Evolutionary conservation across 2,888 invertebrate genomes (phyloP).

Genomic region (Gryllus longicercus): DNA sequence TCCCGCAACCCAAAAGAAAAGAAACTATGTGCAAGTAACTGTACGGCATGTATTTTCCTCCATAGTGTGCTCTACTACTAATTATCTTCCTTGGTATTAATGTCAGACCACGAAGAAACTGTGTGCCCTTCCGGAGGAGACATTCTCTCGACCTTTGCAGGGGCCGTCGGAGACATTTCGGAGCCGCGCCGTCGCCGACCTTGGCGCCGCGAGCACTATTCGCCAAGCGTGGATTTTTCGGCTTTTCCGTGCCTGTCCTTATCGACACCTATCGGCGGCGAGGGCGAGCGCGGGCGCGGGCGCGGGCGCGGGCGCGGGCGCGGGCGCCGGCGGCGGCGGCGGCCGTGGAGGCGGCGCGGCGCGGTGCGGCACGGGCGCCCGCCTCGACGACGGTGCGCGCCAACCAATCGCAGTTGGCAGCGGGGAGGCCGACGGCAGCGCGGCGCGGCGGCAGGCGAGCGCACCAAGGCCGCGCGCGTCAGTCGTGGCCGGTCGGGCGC

Average conservation of each 20-base stretch:
- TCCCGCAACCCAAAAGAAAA: too few relatives aligned
- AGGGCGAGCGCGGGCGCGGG: not conserved
- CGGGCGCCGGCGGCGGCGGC: not conserved
- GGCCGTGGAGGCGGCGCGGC: not conserved
- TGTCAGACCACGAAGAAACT: too few relatives aligned
- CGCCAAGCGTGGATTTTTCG: not conserved
- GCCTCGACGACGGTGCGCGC: not conserved
- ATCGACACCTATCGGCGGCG: slow-evolving; percentile 1
- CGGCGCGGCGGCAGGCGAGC: not conserved
- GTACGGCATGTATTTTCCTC: too few relatives aligned
- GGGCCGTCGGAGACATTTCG: too few relatives aligned
- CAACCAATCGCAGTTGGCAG: not conserved
- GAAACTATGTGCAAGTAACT: too few relatives aligned
- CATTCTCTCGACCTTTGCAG: too few relatives aligned
- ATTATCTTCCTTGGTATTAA: too few relatives aligned
- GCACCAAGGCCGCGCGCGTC: not conserved
- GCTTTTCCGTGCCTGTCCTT: not conserved
- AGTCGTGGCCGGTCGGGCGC: slow-evolving; percentile 17
- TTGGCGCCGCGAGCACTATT: not conserved
- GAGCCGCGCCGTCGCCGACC: too few relatives aligned
- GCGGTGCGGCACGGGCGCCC: not conserved
- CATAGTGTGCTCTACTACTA: too few relatives aligned
- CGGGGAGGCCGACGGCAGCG: not conserved
- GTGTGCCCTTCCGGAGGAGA: too few relatives aligned
- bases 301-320: not conserved